Evolutionary conservation across 2,888 invertebrate genomes (phyloP), one percentile per base, ranked within the genome.

Genomic region (Morpho deidamia): DNA sequence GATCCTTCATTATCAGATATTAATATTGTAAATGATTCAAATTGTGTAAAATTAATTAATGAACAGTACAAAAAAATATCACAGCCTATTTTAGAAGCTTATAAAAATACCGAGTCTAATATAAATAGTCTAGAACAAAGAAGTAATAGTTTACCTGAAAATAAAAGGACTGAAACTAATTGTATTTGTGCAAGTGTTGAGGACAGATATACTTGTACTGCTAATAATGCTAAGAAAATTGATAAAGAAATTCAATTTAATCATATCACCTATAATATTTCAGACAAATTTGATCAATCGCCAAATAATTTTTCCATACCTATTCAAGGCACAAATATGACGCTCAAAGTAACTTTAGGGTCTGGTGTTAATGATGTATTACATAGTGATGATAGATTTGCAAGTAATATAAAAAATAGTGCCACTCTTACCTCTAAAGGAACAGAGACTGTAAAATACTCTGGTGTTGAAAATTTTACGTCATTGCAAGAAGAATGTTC

Each of bases 291-390:
- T n/a, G 35, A 44, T 34, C 55, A 59, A 50, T 51, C 53, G 40
- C 48, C 63, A 50, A 74, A 75, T 50, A 74, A 83, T 55, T 83
- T 74, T 53, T 71, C 72, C 7, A 79, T 86, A 61, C 87, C 88
- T 11, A 81, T 87, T 57, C 70, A 80, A 62, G 86, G 85, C n/a
- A 87, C 87, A 41, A 86, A 86, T 59, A 85, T 88, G 83, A 83
- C 76, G 14, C 68, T 87, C 8, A 78, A 72, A 65, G 79, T 85
- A n/a, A 65, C 65, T 38, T 59, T 70, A 49, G 67, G 64, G 8
- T 58, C 67, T 41, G 55, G 35, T 33, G 42, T 47, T 8, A 23
- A 47, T 42, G 47, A 35, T 33, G 4, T 34, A 8, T 39, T 32
- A 12, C 3, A n/a, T 38, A 9, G 37, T 34, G 34, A 52, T 34